Evolutionary conservation across 2,888 invertebrate genomes (phyloP).

Genomic region (Standfussiana lucernea): DNA sequence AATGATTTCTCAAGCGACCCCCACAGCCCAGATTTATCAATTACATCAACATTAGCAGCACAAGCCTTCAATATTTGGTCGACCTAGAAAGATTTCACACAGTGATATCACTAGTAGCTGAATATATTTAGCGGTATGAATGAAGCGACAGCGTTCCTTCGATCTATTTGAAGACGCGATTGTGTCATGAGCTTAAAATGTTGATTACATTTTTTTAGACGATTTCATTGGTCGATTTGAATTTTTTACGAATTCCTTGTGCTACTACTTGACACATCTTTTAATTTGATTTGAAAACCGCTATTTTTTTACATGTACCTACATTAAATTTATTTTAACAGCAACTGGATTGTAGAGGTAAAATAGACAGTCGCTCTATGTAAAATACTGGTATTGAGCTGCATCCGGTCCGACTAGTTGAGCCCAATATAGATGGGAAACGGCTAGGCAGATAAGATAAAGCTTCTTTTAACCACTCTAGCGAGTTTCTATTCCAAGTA

Average conservation of each 20-base stretch:
- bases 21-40: not conserved
- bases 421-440: not conserved
- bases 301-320: not conserved
- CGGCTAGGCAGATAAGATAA: not conserved
- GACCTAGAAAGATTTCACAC: slow-evolving; percentile 41
- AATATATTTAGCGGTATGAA: slow-evolving; percentile 62
- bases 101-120: slow-evolving; percentile 54
- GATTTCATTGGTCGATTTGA: slow-evolving; percentile 6
- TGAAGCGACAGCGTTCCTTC: slow-evolving; percentile 50
- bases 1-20: slow-evolving; percentile 31
- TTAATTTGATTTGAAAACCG: not conserved
- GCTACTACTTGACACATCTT: slow-evolving; percentile 4
- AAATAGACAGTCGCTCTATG: not conserved
- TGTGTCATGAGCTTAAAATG: slow-evolving; percentile 57
- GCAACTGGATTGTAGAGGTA: not conserved
- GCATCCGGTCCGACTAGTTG: not conserved
- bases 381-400: not conserved
- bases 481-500: not conserved
- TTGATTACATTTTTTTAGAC: slow-evolving; percentile 39
- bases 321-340: not conserved
- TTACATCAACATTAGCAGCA: slow-evolving; percentile 31
- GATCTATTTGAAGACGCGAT: slow-evolving; percentile 55
- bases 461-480: not conserved
- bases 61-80: slow-evolving; percentile 6
- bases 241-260: not conserved